These are phyloP conservation scores for Enteromius fasciolatus DNA, from an alignment of 2,797 vertebrate species.

Conservation along the genomic window DNA sequence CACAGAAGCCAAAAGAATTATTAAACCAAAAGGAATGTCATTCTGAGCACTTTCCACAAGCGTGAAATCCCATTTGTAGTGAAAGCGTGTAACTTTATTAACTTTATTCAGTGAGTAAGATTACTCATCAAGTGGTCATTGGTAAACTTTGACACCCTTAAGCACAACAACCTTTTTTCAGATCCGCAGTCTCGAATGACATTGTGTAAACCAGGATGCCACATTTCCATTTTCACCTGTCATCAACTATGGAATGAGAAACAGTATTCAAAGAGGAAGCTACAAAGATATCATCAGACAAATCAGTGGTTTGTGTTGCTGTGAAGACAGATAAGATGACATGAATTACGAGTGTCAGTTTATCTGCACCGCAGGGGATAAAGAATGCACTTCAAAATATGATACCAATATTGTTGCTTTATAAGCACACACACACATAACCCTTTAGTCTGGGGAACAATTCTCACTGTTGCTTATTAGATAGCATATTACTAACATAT, in stretches of 20 bases:
- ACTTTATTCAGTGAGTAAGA: neutral
- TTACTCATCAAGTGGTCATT: neutral
- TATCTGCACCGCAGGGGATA: neutral
- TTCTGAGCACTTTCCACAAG: neutral
- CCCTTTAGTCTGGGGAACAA: too few relatives aligned
- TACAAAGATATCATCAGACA: slow-evolving; percentile 17
- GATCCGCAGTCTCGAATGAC: neutral
- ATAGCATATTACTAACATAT: neutral
- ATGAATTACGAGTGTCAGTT: slow-evolving; percentile 19
- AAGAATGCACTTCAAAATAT: slow-evolving; percentile 1
- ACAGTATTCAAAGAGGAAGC: neutral
- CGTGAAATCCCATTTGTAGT: neutral
- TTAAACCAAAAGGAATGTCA: neutral
- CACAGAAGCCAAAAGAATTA: neutral
- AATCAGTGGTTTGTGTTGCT: slow-evolving; percentile 8
- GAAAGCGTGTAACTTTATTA: neutral
- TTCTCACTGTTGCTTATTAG: neutral
- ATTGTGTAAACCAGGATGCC: slow-evolving; percentile 3
- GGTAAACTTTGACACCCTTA: neutral
- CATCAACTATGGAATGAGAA: slow-evolving; percentile 8
- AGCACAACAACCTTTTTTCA: neutral
- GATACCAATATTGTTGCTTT: neutral
- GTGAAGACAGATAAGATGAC: slow-evolving; percentile 13
- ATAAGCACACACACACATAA: neutral
- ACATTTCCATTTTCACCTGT: slow-evolving; percentile 6